Evolutionary conservation across 1,140 invertebrate species (phyloP).

Genomic region (Drosophila parvula): DNA sequence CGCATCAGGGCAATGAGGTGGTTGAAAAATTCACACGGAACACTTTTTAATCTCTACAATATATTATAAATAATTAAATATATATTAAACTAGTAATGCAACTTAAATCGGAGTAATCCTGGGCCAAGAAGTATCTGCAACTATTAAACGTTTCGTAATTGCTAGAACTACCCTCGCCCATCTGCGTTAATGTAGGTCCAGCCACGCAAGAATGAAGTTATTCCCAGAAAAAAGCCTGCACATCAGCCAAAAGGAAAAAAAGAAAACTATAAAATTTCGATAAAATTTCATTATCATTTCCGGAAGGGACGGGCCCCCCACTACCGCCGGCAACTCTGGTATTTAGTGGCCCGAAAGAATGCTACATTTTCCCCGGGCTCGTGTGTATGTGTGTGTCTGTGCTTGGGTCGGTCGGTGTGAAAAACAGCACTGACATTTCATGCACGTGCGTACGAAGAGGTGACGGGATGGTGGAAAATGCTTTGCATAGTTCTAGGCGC

Average conservation of each 20-base stretch:
- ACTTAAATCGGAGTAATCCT: no score
- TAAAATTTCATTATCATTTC: constrained; percentile 46
- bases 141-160: neutral
- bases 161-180: neutral
- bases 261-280: constrained; percentile 48
- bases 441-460: constrained; percentile 56
- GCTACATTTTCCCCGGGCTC: constrained; percentile 12
- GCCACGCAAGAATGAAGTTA: constrained; percentile 21
- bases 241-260: neutral
- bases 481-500: constrained; percentile 59
- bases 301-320: neutral
- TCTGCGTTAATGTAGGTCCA: neutral
- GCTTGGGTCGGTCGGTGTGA: constrained; percentile 8
- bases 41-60: no score
- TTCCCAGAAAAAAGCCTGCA: neutral
- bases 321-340: constrained; percentile 1
- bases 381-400: constrained; percentile 5
- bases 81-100: no score
- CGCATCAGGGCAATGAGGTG: neutral
- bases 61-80: no score
- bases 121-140: no score
- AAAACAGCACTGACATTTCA: constrained; percentile 56
- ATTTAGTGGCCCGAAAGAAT: constrained; percentile 39
- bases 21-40: neutral
- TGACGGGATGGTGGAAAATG: constrained; percentile 42